A percentile compares a stretch with the other conserved stretches of the same genome.
These are phyloP conservation scores for Zygaena filipendulae DNA, from an alignment of 2,888 invertebrate species.

Conservation along the genomic window DNA sequence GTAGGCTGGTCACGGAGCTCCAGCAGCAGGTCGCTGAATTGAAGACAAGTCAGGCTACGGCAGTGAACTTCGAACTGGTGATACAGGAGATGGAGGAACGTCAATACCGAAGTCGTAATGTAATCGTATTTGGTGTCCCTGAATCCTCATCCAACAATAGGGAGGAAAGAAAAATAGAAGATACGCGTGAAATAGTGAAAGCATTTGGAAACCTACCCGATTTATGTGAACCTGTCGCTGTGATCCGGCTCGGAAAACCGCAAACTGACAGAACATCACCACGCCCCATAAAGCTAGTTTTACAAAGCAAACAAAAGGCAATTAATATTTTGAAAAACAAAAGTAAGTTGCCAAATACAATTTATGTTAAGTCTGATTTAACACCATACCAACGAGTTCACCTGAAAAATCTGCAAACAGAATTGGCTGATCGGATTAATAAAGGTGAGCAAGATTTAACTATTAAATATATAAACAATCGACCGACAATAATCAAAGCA, in stretches of 20 bases:
- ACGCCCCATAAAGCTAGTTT: too few species aligned
- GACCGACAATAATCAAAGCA: neutral
- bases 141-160: too few species aligned
- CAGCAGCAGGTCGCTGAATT: constrained; percentile 5
- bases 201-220: too few species aligned
- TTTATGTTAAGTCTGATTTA: neutral
- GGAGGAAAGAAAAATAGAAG: too few species aligned
- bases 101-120: too few species aligned
- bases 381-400: constrained; percentile 1
- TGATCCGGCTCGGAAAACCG: too few species aligned
- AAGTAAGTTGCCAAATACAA: constrained; percentile 1
- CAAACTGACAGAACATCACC: too few species aligned
- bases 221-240: too few species aligned
- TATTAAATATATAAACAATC: constrained; percentile 1
- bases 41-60: constrained; percentile 1
- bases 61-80: constrained; percentile 3
- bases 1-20: constrained; percentile 10
- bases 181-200: too few species aligned
- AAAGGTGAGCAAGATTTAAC: constrained; percentile 1
- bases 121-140: too few species aligned
- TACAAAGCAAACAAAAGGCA: too few species aligned
- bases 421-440: neutral
- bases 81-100: constrained; percentile 6
- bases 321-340: neutral
- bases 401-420: too few species aligned